phyloP scores from a whole-genome alignment of 92 coral and sea anemone genomes.

The Epizoanthus ramosus region DNA sequence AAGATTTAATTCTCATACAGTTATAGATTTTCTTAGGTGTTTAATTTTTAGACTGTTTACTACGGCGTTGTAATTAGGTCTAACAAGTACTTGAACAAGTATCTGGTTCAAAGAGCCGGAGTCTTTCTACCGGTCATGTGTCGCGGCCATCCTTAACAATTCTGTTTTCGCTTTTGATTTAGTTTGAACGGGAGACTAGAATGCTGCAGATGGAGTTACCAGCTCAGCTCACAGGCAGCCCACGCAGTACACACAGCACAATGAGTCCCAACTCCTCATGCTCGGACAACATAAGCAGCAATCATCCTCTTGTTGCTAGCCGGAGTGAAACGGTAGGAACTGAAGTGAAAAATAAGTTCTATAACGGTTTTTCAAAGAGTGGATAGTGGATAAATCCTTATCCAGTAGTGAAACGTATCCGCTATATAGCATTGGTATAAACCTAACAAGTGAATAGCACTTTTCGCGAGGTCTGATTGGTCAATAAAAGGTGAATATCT shows the following conservation, averaged over 20 bases:
- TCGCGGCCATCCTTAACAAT: background rate
- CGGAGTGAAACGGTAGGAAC: constrained; percentile 64
- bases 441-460: too few species aligned
- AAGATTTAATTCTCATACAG: too few species aligned
- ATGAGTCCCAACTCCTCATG: background rate
- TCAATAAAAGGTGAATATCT: too few species aligned
- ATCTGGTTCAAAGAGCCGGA: too few species aligned
- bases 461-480: too few species aligned
- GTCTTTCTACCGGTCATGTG: background rate
- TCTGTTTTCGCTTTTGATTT: background rate
- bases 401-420: too few species aligned
- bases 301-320: constrained; percentile 49
- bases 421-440: too few species aligned
- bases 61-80: background rate
- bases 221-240: background rate
- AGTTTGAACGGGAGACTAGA: constrained; percentile 23
- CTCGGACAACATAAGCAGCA: constrained; percentile 15
- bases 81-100: background rate
- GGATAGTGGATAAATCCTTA: too few species aligned
- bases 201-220: background rate
- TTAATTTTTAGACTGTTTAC: too few species aligned
- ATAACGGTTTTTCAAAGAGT: too few species aligned
- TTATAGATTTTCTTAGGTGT: too few species aligned
- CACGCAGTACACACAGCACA: background rate
- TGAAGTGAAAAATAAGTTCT: too few species aligned